Evolutionary conservation across 2,113 vertebrate species (phyloP).

Genomic region (Pelecanoides urinatrix): DNA sequence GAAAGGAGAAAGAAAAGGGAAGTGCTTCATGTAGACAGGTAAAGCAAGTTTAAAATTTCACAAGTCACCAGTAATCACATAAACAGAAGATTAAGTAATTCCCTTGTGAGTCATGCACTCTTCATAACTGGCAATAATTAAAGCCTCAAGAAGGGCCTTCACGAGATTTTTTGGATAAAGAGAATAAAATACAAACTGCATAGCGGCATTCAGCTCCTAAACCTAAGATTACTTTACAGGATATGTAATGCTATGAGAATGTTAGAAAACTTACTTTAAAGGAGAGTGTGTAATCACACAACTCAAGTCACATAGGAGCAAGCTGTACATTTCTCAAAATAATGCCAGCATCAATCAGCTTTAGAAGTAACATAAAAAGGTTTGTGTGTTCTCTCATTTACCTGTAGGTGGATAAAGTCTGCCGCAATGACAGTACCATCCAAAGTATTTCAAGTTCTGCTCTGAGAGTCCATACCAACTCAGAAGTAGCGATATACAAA

Average conservation of each 20-base stretch:
- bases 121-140: background rate
- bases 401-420: background rate
- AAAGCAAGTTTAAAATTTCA: constrained; percentile 38
- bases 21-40: background rate
- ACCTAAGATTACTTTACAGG: background rate
- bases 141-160: background rate
- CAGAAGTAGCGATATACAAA: background rate
- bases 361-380: background rate
- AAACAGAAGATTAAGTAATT: background rate
- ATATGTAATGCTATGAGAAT: background rate
- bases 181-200: background rate
- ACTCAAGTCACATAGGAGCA: background rate
- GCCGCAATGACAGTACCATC: background rate
- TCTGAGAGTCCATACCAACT: background rate
- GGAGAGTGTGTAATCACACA: background rate
- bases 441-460: background rate
- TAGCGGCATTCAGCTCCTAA: background rate
- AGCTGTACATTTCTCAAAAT: background rate
- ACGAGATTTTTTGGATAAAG: background rate
- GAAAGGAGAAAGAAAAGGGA: background rate
- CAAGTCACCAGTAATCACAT: constrained; percentile 1
- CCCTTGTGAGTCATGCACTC: constrained; percentile 20
- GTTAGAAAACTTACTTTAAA: background rate
- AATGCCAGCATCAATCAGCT: background rate
- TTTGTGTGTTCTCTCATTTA: background rate